phyloP scores from a whole-genome alignment of 2,888 invertebrate species.

The Atrina japonica region DNA sequence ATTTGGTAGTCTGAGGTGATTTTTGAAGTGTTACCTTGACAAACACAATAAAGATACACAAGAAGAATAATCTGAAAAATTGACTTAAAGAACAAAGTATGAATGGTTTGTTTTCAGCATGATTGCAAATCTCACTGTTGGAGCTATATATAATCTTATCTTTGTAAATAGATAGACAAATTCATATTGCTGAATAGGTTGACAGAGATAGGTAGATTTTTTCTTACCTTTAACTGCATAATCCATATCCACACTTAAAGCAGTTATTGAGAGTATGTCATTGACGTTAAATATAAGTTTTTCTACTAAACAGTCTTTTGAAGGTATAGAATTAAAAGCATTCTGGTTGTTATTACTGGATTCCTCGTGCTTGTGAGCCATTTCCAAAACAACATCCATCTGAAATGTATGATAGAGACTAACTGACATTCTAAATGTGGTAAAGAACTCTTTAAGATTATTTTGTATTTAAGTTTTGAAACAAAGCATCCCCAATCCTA shows the following conservation, averaged over 20 bases:
- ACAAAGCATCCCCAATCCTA: neutral
- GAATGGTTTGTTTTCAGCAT: too few relatives aligned
- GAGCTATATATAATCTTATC: too few relatives aligned
- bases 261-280: conserved; percentile 91
- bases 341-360: conserved; percentile 48
- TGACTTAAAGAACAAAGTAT: too few relatives aligned
- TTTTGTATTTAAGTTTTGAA: neutral
- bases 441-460: neutral
- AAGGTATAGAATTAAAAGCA: conserved; percentile 54
- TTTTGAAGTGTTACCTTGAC: too few relatives aligned
- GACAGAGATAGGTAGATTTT: too few relatives aligned
- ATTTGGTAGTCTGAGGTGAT: too few relatives aligned
- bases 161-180: too few relatives aligned
- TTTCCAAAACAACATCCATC: conserved; percentile 93
- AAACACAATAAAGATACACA: too few relatives aligned
- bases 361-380: conserved; percentile 89
- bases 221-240: conserved; percentile 89
- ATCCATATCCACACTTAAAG: conserved; percentile 92
- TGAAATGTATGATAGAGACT: conserved; percentile 78
- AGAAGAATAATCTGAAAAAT: too few relatives aligned
- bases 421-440: neutral
- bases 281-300: conserved; percentile 91
- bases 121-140: too few relatives aligned
- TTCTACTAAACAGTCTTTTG: conserved; percentile 87
- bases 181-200: too few relatives aligned